Percentiles rank a stretch among this genome's conserved stretches.
Conservation (phyloP, 2,888 invertebrate species). For the Conus canariensis region DNA sequence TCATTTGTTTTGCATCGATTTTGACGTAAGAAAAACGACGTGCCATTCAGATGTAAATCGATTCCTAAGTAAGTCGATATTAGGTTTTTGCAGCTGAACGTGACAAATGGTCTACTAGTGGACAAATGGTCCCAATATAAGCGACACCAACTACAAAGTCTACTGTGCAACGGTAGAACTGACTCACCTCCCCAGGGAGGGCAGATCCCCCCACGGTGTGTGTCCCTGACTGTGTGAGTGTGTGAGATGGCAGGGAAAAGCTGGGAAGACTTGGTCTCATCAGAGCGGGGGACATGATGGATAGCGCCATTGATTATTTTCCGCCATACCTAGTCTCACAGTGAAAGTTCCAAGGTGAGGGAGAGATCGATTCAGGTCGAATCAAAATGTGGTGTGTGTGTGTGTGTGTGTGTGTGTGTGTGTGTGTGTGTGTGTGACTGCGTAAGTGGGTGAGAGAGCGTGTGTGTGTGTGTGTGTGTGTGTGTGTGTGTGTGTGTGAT, state of each 20-base stretch:
- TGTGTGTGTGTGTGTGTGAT: neutral
- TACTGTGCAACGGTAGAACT: too few relatives aligned
- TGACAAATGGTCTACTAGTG: neutral
- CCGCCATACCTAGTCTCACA: neutral
- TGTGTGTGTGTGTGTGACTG: too few relatives aligned
- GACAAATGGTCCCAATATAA: neutral
- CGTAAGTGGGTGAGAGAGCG: neutral
- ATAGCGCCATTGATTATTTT: neutral
- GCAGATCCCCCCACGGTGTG: too few relatives aligned
- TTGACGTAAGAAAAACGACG: too few relatives aligned
- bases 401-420: too few relatives aligned
- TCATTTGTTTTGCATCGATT: too few relatives aligned
- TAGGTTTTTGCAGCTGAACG: too few relatives aligned
- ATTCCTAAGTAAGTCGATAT: too few relatives aligned
- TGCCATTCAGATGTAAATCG: too few relatives aligned
- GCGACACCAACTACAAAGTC: too few relatives aligned
- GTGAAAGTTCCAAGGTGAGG: neutral
- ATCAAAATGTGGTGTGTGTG: too few relatives aligned
- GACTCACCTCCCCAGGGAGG: too few relatives aligned
- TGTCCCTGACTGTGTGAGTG: neutral
- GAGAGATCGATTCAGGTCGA: neutral
- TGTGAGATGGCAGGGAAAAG: neutral
- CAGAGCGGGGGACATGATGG: neutral
- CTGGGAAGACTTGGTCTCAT: neutral
- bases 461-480: conserved; percentile 11